phyloP scores from a whole-genome alignment of 1,140 invertebrate genomes.

The Riptortus pedestris region DNA sequence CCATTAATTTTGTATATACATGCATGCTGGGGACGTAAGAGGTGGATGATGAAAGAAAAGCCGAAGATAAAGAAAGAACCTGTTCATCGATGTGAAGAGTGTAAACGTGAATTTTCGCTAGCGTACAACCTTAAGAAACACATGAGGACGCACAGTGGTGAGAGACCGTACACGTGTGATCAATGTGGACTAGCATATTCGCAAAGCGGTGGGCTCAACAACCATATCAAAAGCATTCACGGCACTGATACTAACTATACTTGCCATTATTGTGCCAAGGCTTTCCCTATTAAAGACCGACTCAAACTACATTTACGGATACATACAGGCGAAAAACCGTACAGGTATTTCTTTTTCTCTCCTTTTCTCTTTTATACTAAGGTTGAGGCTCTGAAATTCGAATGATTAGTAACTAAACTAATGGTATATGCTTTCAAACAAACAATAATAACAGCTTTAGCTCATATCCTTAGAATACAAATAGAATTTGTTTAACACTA shows the following conservation, averaged over 20 bases:
- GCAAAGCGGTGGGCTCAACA: conserved; percentile 36
- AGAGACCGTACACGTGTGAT: conserved; percentile 34
- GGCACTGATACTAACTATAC: conserved; percentile 27
- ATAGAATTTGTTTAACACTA: too few species aligned
- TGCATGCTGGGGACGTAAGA: conserved; percentile 2
- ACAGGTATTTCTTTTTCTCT: conserved; percentile 47
- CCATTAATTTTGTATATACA: conserved; percentile 15
- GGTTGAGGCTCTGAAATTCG: conserved; percentile 4
- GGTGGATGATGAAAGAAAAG: conserved; percentile 19
- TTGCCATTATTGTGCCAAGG: conserved; percentile 43
- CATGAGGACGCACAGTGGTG: conserved; percentile 36
- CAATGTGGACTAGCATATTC: conserved; percentile 29
- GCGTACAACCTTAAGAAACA: conserved; percentile 34
- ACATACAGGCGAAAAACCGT: conserved; percentile 70
- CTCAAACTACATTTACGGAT: conserved; percentile 53
- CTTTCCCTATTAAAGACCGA: conserved; percentile 59
- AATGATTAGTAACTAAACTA: not conserved
- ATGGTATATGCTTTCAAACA: not conserved
- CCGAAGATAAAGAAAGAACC: conserved; percentile 9
- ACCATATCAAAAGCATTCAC: conserved; percentile 29
- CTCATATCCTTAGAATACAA: too few species aligned
- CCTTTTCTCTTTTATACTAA: conserved; percentile 9
- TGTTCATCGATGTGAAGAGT: conserved; percentile 26
- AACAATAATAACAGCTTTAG: too few species aligned
- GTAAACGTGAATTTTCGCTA: conserved; percentile 25